Percentiles rank a stretch among this genome's conserved stretches.
These are phyloP conservation scores for Hexactinellida sp. DNA, from an alignment of 37 sponge, comb jelly and placozoan species.

Conservation along the genomic window DNA sequence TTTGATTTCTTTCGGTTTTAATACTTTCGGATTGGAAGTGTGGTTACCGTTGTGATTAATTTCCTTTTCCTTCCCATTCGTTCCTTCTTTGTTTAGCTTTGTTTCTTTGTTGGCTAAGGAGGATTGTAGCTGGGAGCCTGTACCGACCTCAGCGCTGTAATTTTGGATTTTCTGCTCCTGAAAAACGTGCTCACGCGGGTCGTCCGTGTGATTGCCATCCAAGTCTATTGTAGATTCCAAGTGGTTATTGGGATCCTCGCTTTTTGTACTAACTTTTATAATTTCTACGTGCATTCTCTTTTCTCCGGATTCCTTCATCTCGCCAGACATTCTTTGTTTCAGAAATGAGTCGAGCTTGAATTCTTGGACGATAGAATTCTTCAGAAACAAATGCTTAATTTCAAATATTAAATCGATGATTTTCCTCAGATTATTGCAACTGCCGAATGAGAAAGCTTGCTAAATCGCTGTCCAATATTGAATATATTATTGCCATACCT, in stretches of 20 bases:
- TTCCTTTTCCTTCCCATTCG: not conserved
- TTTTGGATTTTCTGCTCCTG: not conserved
- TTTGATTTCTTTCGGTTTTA: not conserved
- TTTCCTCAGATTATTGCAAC: not conserved
- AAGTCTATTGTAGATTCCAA: not conserved
- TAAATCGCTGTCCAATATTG: conserved; percentile 17
- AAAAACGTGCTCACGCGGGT: not conserved
- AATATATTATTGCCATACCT: conserved; percentile 12
- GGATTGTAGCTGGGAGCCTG: not conserved
- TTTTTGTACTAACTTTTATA: not conserved
- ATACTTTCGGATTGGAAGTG: not conserved
- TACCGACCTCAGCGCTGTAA: not conserved
- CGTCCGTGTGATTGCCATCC: not conserved
- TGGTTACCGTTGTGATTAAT: not conserved
- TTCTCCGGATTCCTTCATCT: not conserved
- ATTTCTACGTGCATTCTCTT: conserved; percentile 6
- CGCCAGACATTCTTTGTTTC: not conserved
- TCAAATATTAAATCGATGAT: not conserved
- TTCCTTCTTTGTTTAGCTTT: not conserved
- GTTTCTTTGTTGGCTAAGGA: not conserved
- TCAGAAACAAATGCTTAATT: not conserved
- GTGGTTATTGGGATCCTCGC: not conserved
- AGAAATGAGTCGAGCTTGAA: not conserved
- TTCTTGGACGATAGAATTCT: not conserved
- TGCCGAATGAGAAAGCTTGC: conserved; percentile 8